Conservation (phyloP, 2,113 vertebrate genomes). For the Gambusia affinis region DNA sequence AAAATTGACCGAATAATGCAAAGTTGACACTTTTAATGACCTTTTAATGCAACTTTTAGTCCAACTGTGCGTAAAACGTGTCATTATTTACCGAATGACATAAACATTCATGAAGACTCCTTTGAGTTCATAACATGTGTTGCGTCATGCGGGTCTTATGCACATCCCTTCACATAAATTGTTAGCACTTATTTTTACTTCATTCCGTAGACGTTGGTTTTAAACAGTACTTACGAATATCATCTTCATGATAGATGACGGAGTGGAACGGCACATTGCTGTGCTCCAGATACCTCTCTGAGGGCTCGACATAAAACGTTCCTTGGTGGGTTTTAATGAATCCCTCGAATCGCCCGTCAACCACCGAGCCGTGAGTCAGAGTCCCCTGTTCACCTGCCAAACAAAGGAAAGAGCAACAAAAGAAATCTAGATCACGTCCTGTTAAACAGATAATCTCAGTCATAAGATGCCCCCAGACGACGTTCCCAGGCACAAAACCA, state of each 20-base stretch:
- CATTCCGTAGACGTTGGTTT: background rate
- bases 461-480: background rate
- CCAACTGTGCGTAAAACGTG: no score
- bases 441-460: background rate
- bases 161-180: no score
- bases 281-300: conserved; percentile 91
- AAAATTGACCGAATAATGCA: no score
- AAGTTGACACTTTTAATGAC: no score
- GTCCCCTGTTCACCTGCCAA: conserved; percentile 89
- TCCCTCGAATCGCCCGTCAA: conserved; percentile 95
- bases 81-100: no score
- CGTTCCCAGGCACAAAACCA: background rate
- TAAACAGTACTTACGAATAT: conserved; percentile 87
- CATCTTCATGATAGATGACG: conserved; percentile 97
- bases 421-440: background rate
- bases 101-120: no score
- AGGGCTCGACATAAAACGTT: conserved; percentile 94
- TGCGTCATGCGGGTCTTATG: no score
- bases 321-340: conserved; percentile 92
- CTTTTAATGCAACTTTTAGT: no score
- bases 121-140: background rate
- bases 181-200: no score
- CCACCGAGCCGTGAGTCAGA: conserved; percentile 91
- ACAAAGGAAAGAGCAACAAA: background rate
- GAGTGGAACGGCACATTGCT: conserved; percentile 88